Evolutionary conservation across 2,797 vertebrate genomes (phyloP).

Genomic region (Balearica regulorum): DNA sequence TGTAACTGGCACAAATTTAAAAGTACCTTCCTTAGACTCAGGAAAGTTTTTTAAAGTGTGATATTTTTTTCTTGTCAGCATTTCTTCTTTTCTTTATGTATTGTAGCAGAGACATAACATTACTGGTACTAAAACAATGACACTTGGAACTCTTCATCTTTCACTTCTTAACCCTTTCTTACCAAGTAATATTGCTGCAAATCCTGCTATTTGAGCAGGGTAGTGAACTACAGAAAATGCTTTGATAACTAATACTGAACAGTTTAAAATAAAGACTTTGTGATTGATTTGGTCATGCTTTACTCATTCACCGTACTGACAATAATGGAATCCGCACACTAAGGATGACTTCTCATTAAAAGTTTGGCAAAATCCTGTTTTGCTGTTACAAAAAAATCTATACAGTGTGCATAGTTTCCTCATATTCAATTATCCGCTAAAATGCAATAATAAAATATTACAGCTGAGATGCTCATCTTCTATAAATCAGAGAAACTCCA

Average conservation of each 20-base stretch:
- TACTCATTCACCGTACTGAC: not conserved
- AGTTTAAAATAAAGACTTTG: slow-evolving; percentile 13
- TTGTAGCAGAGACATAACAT: slow-evolving; percentile 19
- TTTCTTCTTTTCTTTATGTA: slow-evolving; percentile 33
- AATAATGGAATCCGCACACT: slow-evolving; percentile 25
- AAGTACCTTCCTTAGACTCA: slow-evolving; percentile 65
- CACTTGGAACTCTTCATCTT: slow-evolving; percentile 19
- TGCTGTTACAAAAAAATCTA: not conserved
- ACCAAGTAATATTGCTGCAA: not conserved
- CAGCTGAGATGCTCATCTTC: not conserved
- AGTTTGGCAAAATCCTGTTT: slow-evolving; percentile 3
- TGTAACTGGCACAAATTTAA: slow-evolving; percentile 72
- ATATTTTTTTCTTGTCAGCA: slow-evolving; percentile 52
- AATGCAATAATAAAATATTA: slow-evolving; percentile 1
- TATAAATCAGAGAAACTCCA: slow-evolving; percentile 21
- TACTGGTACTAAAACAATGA: slow-evolving; percentile 43
- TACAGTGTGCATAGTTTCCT: not conserved
- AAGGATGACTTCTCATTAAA: slow-evolving; percentile 6
- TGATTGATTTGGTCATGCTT: slow-evolving; percentile 13
- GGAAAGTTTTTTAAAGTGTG: slow-evolving; percentile 69
- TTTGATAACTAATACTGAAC: not conserved
- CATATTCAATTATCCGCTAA: slow-evolving; percentile 1
- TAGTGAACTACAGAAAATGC: not conserved
- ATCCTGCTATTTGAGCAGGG: not conserved
- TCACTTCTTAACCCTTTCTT: slow-evolving; percentile 51